phyloP scores from a whole-genome alignment of 2,797 vertebrate genomes.

The Leuciscus waleckii region DNA sequence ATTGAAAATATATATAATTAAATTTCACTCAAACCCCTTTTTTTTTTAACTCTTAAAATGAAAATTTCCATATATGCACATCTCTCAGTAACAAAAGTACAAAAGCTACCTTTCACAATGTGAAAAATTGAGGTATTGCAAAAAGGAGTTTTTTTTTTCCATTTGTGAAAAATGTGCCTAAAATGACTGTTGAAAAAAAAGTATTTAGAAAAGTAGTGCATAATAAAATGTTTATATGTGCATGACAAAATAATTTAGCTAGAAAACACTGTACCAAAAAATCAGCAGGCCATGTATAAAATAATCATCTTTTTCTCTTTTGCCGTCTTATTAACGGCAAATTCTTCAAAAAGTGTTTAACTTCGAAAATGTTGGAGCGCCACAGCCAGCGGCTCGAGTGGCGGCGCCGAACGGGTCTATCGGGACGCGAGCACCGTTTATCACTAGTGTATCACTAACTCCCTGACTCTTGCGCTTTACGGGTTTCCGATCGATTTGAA shows the following conservation, averaged over 20 bases:
- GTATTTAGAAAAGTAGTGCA: conserved; percentile 97
- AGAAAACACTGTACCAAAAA: conserved; percentile 99
- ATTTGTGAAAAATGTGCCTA: conserved; percentile 99
- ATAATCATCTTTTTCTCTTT: conserved; percentile 79
- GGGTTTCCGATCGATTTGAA: conserved; percentile 66
- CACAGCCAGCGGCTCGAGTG: conserved; percentile 84
- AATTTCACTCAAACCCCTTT: conserved; percentile 92
- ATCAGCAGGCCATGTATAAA: conserved; percentile 98
- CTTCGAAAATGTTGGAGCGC: conserved; percentile 83
- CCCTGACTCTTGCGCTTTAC: conserved; percentile 92
- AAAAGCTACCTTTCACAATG: conserved; percentile 99
- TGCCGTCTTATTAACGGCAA: conserved; percentile 94
- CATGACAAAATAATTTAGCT: conserved; percentile 99
- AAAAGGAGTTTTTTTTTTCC: conserved; percentile 99
- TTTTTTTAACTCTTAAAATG: conserved; percentile 85
- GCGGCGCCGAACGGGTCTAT: conserved; percentile 70
- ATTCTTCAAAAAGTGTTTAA: conserved; percentile 99
- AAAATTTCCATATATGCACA: conserved; percentile 99
- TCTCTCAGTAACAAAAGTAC: conserved; percentile 99
- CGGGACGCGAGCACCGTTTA: conserved; percentile 80
- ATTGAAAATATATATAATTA: conserved; percentile 99
- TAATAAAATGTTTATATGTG: conserved; percentile 97
- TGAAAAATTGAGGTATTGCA: conserved; percentile 99
- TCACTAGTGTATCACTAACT: conserved; percentile 91
- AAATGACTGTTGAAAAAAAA: conserved; percentile 96